Evolutionary conservation across 1,140 invertebrate species (phyloP).

Genomic region (Drosophila kikkawai): DNA sequence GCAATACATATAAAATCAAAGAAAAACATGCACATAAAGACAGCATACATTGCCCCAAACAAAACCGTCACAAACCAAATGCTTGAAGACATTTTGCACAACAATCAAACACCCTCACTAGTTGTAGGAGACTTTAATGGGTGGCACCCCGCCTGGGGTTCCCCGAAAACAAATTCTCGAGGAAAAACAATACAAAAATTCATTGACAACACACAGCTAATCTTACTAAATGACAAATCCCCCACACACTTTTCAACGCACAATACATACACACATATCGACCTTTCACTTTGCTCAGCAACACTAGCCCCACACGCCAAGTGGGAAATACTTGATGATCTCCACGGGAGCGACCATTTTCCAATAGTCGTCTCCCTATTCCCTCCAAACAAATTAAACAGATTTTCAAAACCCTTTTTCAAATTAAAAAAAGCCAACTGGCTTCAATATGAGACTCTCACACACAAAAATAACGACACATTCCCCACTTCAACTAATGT

Average conservation of each 20-base stretch:
- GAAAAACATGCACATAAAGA: background rate
- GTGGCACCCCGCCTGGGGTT: background rate
- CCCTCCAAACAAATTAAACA: background rate
- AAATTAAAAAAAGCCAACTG: conserved; percentile 22
- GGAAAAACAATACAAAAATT: background rate
- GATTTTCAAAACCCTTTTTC: conserved; percentile 2
- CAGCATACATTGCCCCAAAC: background rate
- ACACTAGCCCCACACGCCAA: background rate
- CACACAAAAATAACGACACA: no score
- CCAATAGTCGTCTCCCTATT: background rate
- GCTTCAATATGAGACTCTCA: conserved; percentile 3
- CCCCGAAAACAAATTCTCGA: background rate
- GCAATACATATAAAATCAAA: background rate
- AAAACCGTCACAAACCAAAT: background rate
- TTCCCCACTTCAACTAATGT: background rate
- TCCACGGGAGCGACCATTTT: background rate
- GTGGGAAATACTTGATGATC: background rate
- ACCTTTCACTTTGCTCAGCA: no score
- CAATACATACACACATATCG: background rate
- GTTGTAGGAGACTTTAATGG: background rate
- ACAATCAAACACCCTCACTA: background rate
- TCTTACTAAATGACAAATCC: background rate
- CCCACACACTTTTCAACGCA: background rate
- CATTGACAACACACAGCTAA: background rate
- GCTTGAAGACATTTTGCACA: background rate